Evolutionary conservation across 1,140 invertebrate species (phyloP), one percentile per base, ranked within the genome.

Genomic region (Leptinotarsa defecta): DNA sequence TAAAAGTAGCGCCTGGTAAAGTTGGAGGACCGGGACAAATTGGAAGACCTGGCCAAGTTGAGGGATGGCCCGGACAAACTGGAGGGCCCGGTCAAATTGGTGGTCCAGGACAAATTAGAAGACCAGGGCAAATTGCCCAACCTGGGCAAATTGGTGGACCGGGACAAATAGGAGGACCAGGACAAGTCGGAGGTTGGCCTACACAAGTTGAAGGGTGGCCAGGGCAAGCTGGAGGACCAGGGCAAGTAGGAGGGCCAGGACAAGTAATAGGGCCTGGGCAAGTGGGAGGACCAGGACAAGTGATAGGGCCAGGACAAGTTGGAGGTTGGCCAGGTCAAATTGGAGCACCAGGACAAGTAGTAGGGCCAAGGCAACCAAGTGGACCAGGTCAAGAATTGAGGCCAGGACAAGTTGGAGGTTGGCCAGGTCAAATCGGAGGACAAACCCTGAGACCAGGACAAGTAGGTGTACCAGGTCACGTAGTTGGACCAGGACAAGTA

Each of bases 401-500:
- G 61, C 19, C 49, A 61, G 76, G 78, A 19, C 22, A 43, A 43
- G 48, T 65, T 68, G 61, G 5, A 69, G 61, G 69, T 71, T 48
- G 71, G 63, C 71, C 71, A 19, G 48, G 68, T 48, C 13, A 57
- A 57, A 34, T 34, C 27, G 27, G 64, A 24, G 67, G 67, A 5
- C 34, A 34, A 48, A 68, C n/a, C 0, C 24, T 19, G 15, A 20
- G 27, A 48, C n/a, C 43, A 8, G 27, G 73, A 62, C 71, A 74
- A 69, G 61, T 48, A 24, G 72, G 75, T 49, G 76, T 11, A 13
- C 57, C 73, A 74, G 65, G 77, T 64, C 73, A 74, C 22, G 67
- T 67, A 11, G 19, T 20, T 48, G 27, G 19, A 68, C 81, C 70
- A 74, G 81, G 79, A 64, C 61, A 68, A 61, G 61, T 52, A 71